Conservation (phyloP, 2,797 vertebrate genomes). For the Rhodeus uyekii region DNA sequence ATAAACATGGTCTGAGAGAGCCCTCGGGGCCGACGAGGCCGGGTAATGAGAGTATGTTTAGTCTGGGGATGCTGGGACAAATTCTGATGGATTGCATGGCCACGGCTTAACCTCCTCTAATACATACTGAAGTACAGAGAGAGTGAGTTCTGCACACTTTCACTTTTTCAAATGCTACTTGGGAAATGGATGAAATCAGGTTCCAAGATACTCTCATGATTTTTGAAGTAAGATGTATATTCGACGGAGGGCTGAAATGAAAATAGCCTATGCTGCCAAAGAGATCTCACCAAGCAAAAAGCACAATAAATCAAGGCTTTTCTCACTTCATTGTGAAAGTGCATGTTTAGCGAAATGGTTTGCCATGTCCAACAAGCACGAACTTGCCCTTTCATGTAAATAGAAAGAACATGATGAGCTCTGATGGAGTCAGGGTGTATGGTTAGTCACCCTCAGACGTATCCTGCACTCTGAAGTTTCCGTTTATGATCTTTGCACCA, state of each 20-base stretch:
- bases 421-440: conserved; percentile 40
- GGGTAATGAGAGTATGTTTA: conserved; percentile 84
- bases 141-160: conserved; percentile 49
- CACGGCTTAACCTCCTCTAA: conserved; percentile 72
- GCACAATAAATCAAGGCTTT: conserved; percentile 29
- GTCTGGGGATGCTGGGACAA: conserved; percentile 79
- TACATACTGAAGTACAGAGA: conserved; percentile 50
- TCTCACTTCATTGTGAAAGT: conserved; percentile 39
- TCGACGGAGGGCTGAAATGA: conserved; percentile 12
- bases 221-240: conserved; percentile 21
- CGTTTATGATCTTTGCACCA: conserved; percentile 77
- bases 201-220: conserved; percentile 40
- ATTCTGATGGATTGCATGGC: conserved; percentile 81
- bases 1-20: conserved; percentile 77
- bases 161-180: conserved; percentile 32
- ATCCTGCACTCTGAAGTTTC: conserved; percentile 79
- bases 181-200: conserved; percentile 35
- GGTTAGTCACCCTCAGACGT: conserved; percentile 70
- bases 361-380: conserved; percentile 11
- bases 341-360: conserved; percentile 26
- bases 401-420: conserved; percentile 37
- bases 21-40: conserved; percentile 67
- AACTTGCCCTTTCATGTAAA: conserved; percentile 36
- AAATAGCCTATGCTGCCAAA: conserved; percentile 12
- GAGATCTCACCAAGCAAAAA: conserved; percentile 19